Evolutionary conservation across 2,888 invertebrate species (phyloP), one percentile per base, ranked within the genome.

Genomic region (Uropetala carovei): DNA sequence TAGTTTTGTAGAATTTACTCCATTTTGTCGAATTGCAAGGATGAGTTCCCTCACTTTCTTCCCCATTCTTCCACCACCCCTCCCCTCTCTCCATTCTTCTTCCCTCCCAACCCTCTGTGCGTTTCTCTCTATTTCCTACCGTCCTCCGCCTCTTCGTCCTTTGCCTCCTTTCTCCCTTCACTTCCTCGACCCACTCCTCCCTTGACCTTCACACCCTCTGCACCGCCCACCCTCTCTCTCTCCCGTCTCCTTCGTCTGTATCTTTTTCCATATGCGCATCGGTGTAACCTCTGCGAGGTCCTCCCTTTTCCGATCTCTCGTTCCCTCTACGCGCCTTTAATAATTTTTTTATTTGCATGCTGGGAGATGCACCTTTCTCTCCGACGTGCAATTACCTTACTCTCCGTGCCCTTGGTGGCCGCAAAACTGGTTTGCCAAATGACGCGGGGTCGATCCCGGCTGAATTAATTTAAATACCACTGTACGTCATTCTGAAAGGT

Each of bases 341-440:
- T 43, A 43, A 43, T 43, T 1, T 43, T 43, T 43, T 43, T 43
- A 43, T 43, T 43, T 5, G 1, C 43, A 43, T 5, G 43, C 43
- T 3, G 43, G 43, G 43, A 43, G 43, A 43, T 43, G 43, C 43
- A 5, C 43, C 43, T 43, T 43, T 43, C 43, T 43, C 43, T 43
- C 43, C 43, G 43, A 43, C 43, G 43, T 43, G 43, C 43, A 43
- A 43, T 43, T 43, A 11, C 68, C 68, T n/a, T n/a, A 43, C 43
- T 43, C 43, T n/a, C 68, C 68, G n/a, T 18, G n/a, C 18, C 64
- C 16, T 64, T n/a, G 64, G 64, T n/a, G 7, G n/a, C 18, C n/a
- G 22, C 75, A 27, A 75, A 75, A 75, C 75, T 75, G 27, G 75
- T 75, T 75, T 75, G 75, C 75, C 75, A 22, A 75, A 27, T 27